Base-by-base conservation (phyloP, 1,140 invertebrate species). In the Magallana ariakensis region DNA sequence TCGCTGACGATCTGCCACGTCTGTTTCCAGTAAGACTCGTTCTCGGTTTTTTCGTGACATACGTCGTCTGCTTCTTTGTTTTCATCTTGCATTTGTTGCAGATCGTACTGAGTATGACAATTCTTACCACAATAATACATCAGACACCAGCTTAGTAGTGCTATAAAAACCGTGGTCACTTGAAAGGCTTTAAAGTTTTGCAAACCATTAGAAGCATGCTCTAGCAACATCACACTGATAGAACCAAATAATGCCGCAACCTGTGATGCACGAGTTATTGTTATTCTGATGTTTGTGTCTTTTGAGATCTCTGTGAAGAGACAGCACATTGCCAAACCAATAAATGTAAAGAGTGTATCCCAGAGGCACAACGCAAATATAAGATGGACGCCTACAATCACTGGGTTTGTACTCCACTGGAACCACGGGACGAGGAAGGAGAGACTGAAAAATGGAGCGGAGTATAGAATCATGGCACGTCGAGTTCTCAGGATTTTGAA, bases 341-440 rank as follows among this genome's bases (percentile, higher is more conserved):
- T 90, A 82, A 93, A 95, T 80, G 95, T 95, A 89, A 93, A 95
- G 86, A 95, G 91, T 8, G 95, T 93, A 89, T 95, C 95, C 87
- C 95, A 95, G 16, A 95, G 91, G 89, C 94, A 95, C 6, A 95
- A 87, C 0, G 94, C 87, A 10, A 94, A 81, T 10, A 95, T 93
- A 5, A 95, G 90, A 89, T 95, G 95, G 9, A 95, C 10, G 33
- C 94, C 94, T 33, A 87, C 19, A 9, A 80, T 75, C 6, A 15
- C 53, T 53, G 89, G 80, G 19, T 55, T 86, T 11, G 22, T 58
- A 33, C 88, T 90, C 93, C 94, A 95, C 13, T 93, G 94, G 90
- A 95, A 93, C 95, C 95, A 95, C 1, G 95, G 91, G 11, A 95
- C 86, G 16, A 95, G 83, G 88, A 95, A 95, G 6, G 94, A 93